These are phyloP conservation scores for Parazoanthus atlanticus DNA, from an alignment of 92 coral and sea anemone genomes.

Conservation along the genomic window DNA sequence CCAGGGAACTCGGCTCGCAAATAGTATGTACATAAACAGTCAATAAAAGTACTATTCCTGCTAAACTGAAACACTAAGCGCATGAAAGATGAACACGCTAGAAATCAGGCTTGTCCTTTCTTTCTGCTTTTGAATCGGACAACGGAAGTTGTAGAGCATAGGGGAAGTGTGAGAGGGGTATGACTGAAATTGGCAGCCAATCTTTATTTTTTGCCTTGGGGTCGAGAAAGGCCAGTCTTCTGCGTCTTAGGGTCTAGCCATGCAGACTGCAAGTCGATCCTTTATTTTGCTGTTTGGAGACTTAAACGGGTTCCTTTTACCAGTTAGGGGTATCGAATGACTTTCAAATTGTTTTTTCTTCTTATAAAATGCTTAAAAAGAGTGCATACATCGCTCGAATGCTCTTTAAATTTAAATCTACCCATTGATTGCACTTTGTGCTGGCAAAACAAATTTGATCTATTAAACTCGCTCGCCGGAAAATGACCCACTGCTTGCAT, in stretches of 20 bases:
- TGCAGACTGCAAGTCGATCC: not conserved
- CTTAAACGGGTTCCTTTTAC: no score
- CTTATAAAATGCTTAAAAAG: no score
- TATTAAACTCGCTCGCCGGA: no score
- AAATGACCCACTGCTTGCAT: no score
- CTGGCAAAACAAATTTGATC: no score
- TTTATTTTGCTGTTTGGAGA: not conserved
- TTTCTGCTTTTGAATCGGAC: not conserved
- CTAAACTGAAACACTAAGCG: no score
- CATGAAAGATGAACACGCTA: no score
- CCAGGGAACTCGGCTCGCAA: not conserved
- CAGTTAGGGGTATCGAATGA: not conserved
- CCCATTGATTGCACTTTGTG: no score
- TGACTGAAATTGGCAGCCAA: not conserved
- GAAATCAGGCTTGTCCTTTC: no score
- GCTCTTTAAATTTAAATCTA: no score
- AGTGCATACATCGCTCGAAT: no score
- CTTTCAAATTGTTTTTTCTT: no score
- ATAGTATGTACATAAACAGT: not conserved
- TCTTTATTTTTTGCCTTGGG: not conserved
- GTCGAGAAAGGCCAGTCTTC: not conserved
- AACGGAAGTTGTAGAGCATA: not conserved
- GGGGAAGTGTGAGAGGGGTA: not conserved
- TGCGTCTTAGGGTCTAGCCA: constrained; percentile 14
- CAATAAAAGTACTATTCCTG: not conserved